These are phyloP conservation scores for Probosciger aterrimus DNA, from an alignment of 2,113 vertebrate species.

Conservation along the genomic window DNA sequence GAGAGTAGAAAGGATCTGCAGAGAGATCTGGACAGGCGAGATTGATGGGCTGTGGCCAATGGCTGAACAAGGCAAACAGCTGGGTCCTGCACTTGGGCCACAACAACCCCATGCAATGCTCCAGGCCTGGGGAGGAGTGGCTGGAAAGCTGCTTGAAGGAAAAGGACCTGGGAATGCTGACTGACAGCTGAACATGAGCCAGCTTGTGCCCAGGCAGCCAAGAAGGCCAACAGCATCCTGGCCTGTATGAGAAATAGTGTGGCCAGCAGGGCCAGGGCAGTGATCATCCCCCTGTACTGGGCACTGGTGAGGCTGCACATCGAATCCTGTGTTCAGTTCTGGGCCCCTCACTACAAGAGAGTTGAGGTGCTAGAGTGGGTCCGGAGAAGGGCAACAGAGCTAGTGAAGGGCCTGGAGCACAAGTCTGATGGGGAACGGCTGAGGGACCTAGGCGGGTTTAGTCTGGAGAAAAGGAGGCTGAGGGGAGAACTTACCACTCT, in stretches of 20 bases:
- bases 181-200: background rate
- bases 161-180: background rate
- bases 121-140: rapidly evolving
- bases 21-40: background rate
- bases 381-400: background rate
- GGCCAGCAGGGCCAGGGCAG: background rate
- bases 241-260: background rate
- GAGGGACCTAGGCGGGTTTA: background rate
- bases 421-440: background rate
- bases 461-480: background rate
- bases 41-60: background rate
- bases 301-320: background rate
- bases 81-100: background rate
- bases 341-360: too few relatives aligned
- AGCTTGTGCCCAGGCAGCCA: background rate
- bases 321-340: background rate
- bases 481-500: too few relatives aligned
- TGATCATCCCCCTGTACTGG: background rate
- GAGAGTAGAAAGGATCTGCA: background rate
- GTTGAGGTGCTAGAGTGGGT: background rate
- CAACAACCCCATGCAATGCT: background rate
- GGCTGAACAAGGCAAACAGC: background rate
- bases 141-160: background rate
- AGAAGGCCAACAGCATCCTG: background rate
- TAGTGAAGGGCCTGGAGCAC: background rate